Conservation (phyloP, 2,888 invertebrate species). For the Andrena bucephala region DNA sequence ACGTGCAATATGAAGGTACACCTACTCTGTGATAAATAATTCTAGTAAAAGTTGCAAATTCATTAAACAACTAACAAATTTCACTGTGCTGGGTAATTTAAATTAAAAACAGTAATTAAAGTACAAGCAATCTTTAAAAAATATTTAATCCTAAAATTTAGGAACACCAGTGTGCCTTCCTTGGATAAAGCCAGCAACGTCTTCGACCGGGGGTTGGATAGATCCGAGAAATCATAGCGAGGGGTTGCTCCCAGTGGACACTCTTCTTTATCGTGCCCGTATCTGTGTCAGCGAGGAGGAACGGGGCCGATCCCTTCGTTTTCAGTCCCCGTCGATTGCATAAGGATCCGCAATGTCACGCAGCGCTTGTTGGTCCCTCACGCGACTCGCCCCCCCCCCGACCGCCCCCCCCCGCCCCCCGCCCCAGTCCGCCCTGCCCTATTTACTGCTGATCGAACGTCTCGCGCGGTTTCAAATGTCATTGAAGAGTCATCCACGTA, state of each 20-base stretch:
- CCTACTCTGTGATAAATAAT: too few species aligned
- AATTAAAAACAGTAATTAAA: too few species aligned
- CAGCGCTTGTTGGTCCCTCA: constrained; percentile 53
- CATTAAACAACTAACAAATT: too few species aligned
- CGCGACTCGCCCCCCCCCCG: constrained; percentile 48
- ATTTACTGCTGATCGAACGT: constrained; percentile 67
- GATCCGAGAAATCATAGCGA: background rate
- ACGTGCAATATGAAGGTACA: background rate
- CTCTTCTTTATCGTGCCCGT: constrained; percentile 4
- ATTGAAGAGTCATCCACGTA: constrained; percentile 28
- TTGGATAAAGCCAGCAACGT: too few species aligned
- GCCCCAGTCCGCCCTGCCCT: constrained; percentile 44
- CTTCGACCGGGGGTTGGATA: too few species aligned
- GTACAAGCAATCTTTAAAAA: too few species aligned
- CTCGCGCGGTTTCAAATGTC: constrained; percentile 58
- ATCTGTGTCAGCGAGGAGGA: constrained; percentile 22
- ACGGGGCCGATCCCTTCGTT: constrained; percentile 34
- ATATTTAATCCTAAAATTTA: too few species aligned
- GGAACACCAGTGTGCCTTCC: too few species aligned
- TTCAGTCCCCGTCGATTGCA: constrained; percentile 62
- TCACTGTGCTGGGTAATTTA: too few species aligned
- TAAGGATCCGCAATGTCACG: constrained; percentile 69
- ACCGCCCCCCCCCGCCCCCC: constrained; percentile 7
- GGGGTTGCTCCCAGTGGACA: background rate
- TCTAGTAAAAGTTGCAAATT: too few species aligned